Evolutionary conservation across 1,140 invertebrate genomes (phyloP).

Genomic region (Drosophila willistoni): DNA sequence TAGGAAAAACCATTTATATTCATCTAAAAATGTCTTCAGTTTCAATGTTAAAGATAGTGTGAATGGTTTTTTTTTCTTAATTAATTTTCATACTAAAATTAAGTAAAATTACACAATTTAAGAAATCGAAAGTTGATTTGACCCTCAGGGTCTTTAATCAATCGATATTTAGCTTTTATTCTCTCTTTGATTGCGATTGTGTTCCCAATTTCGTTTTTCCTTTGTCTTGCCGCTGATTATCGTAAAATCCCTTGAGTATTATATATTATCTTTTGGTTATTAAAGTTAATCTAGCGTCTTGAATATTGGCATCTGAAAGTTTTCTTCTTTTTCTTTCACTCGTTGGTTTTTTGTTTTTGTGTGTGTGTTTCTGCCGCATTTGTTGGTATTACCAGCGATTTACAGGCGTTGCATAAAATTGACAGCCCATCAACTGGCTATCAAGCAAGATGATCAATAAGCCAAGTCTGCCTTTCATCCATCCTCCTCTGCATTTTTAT

Average conservation of each 20-base stretch:
- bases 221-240: background rate
- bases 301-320: conserved; percentile 10
- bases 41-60: too few species aligned
- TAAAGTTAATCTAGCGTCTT: conserved; percentile 16
- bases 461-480: background rate
- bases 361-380: background rate
- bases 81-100: too few species aligned
- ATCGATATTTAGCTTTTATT: too few species aligned
- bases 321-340: background rate
- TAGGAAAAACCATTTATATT: too few species aligned
- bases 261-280: conserved; percentile 5
- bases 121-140: too few species aligned
- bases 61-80: too few species aligned
- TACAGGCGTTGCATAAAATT: conserved; percentile 19
- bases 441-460: conserved; percentile 20
- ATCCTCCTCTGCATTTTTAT: background rate
- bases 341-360: too few species aligned
- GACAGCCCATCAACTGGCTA: conserved; percentile 21
- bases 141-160: too few species aligned
- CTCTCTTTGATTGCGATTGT: too few species aligned
- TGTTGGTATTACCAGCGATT: conserved; percentile 15
- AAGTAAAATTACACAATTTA: too few species aligned
- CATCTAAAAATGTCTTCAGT: too few species aligned
- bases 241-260: background rate
- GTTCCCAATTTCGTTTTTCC: background rate